A percentile compares a stretch with the other conserved stretches of the same genome.
These are phyloP conservation scores for Drosophila putrida DNA, from an alignment of 2,888 invertebrate genomes.

Conservation along the genomic window DNA sequence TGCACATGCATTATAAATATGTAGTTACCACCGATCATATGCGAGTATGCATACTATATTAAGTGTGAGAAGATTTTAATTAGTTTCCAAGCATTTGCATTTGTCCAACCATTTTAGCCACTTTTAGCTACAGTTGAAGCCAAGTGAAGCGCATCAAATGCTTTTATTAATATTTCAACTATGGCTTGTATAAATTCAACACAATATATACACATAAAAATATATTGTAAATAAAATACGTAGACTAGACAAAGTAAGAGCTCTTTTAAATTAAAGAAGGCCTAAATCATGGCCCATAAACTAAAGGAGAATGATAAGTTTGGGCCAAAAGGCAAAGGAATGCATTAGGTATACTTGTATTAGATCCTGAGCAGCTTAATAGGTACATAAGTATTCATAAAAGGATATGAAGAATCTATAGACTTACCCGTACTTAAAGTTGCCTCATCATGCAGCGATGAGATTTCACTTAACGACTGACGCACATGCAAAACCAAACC, in stretches of 20 bases:
- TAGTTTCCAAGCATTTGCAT: slow-evolving; percentile 64
- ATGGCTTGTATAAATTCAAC: background rate
- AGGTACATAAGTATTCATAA: slow-evolving; percentile 49
- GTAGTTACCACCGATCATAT: slow-evolving; percentile 47
- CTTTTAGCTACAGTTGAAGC: slow-evolving; percentile 17
- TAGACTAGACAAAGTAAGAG: background rate
- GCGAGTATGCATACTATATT: background rate
- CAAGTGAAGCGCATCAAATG: slow-evolving; percentile 37
- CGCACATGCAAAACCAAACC: slow-evolving; percentile 46
- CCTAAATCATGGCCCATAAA: slow-evolving; percentile 45
- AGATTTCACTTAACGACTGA: slow-evolving; percentile 65
- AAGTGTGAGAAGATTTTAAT: slow-evolving; percentile 54
- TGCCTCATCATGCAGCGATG: slow-evolving; percentile 46
- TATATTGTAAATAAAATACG: no score
- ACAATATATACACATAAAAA: background rate
- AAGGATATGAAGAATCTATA: slow-evolving; percentile 39
- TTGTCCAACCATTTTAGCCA: slow-evolving; percentile 20
- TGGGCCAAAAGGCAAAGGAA: slow-evolving; percentile 1
- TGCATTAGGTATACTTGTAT: slow-evolving; percentile 19
- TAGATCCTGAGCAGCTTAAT: slow-evolving; percentile 28
- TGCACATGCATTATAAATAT: slow-evolving; percentile 72
- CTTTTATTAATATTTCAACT: slow-evolving; percentile 53
- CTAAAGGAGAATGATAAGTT: background rate
- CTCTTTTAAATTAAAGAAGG: slow-evolving; percentile 4
- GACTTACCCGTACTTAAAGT: slow-evolving; percentile 36